Base-by-base conservation (phyloP, 2,888 invertebrate species). In the Galeruca laticollis region DNA sequence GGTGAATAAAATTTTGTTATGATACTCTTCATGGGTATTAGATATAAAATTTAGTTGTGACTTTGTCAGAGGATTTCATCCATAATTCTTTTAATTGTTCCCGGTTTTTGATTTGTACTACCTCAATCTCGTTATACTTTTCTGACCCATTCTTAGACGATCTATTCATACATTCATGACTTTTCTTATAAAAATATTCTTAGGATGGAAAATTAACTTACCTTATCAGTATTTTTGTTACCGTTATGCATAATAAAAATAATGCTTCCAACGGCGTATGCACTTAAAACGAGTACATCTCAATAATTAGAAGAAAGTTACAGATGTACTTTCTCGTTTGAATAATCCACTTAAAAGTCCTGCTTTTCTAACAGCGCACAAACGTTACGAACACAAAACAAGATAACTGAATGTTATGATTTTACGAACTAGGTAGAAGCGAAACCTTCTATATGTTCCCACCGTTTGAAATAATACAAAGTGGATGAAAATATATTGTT, bases 191-290 rank as follows among this genome's bases (percentile, higher is more conserved):
- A 26, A 26, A 26, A 26, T 26, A 26, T 26, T 26, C 26, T 26
- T 6, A 1, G 26, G 26, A 61, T n/a, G 21, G 4, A 61, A 20
- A 15, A 20, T 35, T 20, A 4, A 63, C 0, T 69, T 71, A 73
- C 73, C 71, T 73, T 71, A 37, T 73, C 67, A n/a, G 64, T 57
- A 33, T 40, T 66, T 31, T 15, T 37, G 21, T 59, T 62, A 60
- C 57, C 66, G 52, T 60, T 62, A 35, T 47, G 69, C 71, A 73
- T 73, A 60, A 52, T 65, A 21, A 31, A 57, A 35, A 60, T 13
- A 54, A 65, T 31, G 35, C 47, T 20, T 49, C 15, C 1, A 54
- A 54, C 40, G 6, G 15, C 51, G 8, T 26, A 15, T 61, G 15
- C 65, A 61, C 65, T 68, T 60, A 69, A 54, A 43, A 52, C 62